A percentile compares a stretch with the other conserved stretches of the same genome.
These are phyloP conservation scores for Cygnus olor DNA, from an alignment of 2,797 vertebrate genomes.

Conservation along the genomic window DNA sequence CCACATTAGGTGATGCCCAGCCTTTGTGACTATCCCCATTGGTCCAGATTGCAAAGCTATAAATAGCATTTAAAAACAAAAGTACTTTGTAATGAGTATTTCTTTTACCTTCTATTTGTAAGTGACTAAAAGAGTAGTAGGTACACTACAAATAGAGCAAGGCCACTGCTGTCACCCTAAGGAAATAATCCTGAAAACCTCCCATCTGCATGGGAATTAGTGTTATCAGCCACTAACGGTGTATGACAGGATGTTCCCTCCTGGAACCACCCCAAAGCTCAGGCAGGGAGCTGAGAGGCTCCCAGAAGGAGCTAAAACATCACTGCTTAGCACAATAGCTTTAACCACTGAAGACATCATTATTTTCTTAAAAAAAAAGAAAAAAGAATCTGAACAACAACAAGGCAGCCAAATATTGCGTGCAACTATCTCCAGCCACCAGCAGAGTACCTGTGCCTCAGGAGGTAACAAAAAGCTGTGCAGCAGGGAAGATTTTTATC, in stretches of 20 bases:
- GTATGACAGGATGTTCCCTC: not conserved
- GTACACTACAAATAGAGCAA: not conserved
- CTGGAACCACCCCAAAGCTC: not conserved
- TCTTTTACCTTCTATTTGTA: not conserved
- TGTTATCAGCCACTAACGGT: rapidly evolving
- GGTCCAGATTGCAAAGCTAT: not conserved
- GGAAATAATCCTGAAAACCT: not conserved
- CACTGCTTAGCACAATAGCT: not conserved
- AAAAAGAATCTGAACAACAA: not conserved
- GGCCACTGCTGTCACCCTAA: not conserved
- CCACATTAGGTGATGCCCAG: not conserved
- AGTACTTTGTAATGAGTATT: not conserved
- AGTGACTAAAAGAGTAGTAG: not conserved
- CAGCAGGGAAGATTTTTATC: not conserved
- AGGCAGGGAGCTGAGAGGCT: rapidly evolving
- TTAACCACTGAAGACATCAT: rapidly evolving
- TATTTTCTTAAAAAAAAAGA: not conserved
- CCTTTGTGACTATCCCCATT: not conserved
- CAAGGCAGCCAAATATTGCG: not conserved
- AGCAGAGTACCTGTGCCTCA: rapidly evolving
- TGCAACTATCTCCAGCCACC: not conserved
- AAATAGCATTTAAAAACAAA: not conserved
- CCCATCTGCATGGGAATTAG: not conserved
- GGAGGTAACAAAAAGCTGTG: not conserved
- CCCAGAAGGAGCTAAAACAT: rapidly evolving